Evolutionary conservation across 35 echinoderm and acorn worm genomes (phyloP), one percentile per base, ranked within the genome.

Genomic region (Anneissia japonica): DNA sequence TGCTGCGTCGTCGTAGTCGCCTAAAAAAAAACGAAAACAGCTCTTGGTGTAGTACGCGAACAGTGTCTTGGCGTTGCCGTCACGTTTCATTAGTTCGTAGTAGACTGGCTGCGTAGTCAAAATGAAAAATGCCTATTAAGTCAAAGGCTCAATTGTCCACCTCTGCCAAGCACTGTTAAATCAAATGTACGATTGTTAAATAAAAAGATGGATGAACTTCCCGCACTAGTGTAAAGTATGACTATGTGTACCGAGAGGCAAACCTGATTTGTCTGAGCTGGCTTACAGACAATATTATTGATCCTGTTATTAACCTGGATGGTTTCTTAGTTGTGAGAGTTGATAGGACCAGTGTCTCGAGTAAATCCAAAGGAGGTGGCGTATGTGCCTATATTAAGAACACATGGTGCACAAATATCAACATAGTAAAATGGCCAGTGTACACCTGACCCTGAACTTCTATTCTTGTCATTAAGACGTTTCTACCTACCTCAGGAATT

Each of bases 241-340:
- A 39, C 0, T n/a, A 79, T 7, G 74, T 79, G 40, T 21, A 82
- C 35, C 35, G 80, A 21, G 35, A 82, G 3, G 80, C 80, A 32
- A 34, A 79, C 30, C 5, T 88, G 7, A 73, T 88, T 21, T 82
- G 85, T 30, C 34, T 89, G 36, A 31, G 31, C 21, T 31, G 30
- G 26, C 26, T 75, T 6, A 75, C 73, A 9, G 73, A 75, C 5
- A 75, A n/a, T 30, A 30, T n/a, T n/a, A 30, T n/a, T n/a, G 73
- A 75, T 26, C 7, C 23, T 32, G 32, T 32, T 32, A 32, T 75
- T 75, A n/a, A n/a, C 73, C 26, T 30, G 23, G 4, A 77, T 16
- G 73, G 32, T 75, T 45, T 45, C 40, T 45, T 16, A 7, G 40
- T 45, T 45, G 40, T 30, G 26, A 4, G 73, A 32, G 23, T n/a